These are phyloP conservation scores for Pelosia muscerda DNA, from an alignment of 2,888 invertebrate genomes.

Conservation along the genomic window DNA sequence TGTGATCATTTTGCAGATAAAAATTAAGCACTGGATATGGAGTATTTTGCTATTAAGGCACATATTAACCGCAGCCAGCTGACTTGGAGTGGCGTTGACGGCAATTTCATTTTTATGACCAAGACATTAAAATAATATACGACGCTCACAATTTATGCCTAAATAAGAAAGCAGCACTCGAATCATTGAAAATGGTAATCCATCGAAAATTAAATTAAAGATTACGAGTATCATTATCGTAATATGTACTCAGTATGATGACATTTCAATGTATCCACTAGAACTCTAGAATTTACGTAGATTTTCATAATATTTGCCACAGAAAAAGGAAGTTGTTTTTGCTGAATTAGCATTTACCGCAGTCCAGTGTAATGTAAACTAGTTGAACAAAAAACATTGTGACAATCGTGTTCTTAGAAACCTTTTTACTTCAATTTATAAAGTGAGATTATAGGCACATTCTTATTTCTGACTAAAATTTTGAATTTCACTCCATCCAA, in stretches of 20 bases:
- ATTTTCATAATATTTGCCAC: background rate
- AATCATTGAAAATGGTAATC: background rate
- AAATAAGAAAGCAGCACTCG: background rate
- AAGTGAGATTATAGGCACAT: background rate
- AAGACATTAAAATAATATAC: slow-evolving; percentile 18
- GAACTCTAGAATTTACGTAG: background rate
- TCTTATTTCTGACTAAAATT: background rate
- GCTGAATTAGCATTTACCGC: background rate
- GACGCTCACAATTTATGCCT: slow-evolving; percentile 10
- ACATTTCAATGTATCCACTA: background rate
- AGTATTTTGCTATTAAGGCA: background rate
- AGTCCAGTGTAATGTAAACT: background rate
- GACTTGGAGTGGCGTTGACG: slow-evolving; percentile 3
- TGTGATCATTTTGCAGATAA: background rate
- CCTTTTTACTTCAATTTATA: background rate
- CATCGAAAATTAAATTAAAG: background rate
- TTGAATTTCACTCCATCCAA: background rate
- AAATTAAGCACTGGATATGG: background rate
- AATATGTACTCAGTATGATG: background rate
- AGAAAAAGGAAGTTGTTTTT: background rate
- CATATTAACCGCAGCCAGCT: background rate
- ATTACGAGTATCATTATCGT: background rate
- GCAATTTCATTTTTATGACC: slow-evolving; percentile 13
- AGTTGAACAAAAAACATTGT: background rate
- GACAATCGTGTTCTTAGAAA: background rate